Base-by-base conservation (phyloP, 2,113 vertebrate species). In the Acanthochromis polyacanthus region DNA sequence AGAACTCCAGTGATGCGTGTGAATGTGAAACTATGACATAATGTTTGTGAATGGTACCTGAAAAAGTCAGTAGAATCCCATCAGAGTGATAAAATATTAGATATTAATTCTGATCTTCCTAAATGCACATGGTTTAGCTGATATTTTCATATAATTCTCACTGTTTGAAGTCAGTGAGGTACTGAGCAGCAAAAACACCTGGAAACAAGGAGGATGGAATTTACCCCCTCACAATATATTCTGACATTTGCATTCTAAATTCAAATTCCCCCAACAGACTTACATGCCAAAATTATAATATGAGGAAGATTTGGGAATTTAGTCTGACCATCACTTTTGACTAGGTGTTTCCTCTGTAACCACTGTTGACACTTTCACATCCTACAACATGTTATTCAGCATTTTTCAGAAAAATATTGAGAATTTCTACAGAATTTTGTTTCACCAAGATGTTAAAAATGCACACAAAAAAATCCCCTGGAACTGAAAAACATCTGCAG, bases 401-500 rank as follows among this genome's bases (percentile, higher is more conserved):
- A 43, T 43, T 40, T 19, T 22, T 74, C 32, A 68, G 56, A 78
- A 67, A 67, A 67, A 67, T 25, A 30, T 7, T 36, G 22, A 25
- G 15, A 51, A 12, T 58, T 83, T 85, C 51, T 67, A 3, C 22
- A 66, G 64, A 78, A 85, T n/a, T 46, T 36, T 1, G 10, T 10
- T 0, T 46, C 3, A 14, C 25, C 43, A 28, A 10, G 15, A 52
- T n/a, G 51, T 40, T 5, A 38, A 60, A 64, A 78, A 59, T 8
- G 43, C 19, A 64, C 7, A 32, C 7, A 40, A 46, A 57, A 58
- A 77, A 78, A 16, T 43, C 32, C 81, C 53, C 57, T 8, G 38
- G 40, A 43, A 43, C 40, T 3, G 40, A 43, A 43, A 43, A 43
- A 15, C 40, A 43, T 12, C 40, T 43, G 14, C 40, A 43, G 40